phyloP scores from a whole-genome alignment of 2,888 invertebrate genomes.

The Prosapia bicincta region DNA sequence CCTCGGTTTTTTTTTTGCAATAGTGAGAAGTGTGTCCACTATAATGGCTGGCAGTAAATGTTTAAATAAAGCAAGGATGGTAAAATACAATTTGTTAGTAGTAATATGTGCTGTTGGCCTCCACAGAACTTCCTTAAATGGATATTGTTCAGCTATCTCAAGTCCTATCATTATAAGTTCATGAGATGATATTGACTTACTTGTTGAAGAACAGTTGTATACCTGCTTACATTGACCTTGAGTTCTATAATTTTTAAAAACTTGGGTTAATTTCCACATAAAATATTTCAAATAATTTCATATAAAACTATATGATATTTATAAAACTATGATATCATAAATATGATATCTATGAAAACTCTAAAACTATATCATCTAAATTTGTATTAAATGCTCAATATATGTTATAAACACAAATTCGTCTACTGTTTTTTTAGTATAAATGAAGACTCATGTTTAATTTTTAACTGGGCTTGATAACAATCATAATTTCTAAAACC shows the following conservation, averaged over 20 bases:
- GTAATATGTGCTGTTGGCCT: slow-evolving; percentile 55
- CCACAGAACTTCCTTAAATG: slow-evolving; percentile 71
- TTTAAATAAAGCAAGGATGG: slow-evolving; percentile 62
- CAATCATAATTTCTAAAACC: too few species aligned
- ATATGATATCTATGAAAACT: too few species aligned
- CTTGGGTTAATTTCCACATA: too few species aligned
- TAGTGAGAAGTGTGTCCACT: slow-evolving; percentile 62
- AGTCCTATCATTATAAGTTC: slow-evolving; percentile 50
- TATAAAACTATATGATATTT: too few species aligned
- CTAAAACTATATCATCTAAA: too few species aligned
- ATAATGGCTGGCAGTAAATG: slow-evolving; percentile 78
- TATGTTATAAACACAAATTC: too few species aligned
- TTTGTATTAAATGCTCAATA: too few species aligned
- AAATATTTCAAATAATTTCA: too few species aligned
- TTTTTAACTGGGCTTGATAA: too few species aligned
- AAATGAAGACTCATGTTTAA: too few species aligned
- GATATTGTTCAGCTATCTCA: slow-evolving; percentile 52
- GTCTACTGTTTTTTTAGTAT: too few species aligned
- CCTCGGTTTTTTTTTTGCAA: slow-evolving; percentile 68
- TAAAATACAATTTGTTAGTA: slow-evolving; percentile 57
- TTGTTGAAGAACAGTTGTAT: slow-evolving; percentile 72
- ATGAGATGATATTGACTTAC: slow-evolving; percentile 34
- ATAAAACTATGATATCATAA: too few species aligned
- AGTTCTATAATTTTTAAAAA: slow-evolving; percentile 11
- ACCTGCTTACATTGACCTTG: slow-evolving; percentile 51